phyloP scores from a whole-genome alignment of 1,140 invertebrate genomes.

The Aphelenchoides avenae region DNA sequence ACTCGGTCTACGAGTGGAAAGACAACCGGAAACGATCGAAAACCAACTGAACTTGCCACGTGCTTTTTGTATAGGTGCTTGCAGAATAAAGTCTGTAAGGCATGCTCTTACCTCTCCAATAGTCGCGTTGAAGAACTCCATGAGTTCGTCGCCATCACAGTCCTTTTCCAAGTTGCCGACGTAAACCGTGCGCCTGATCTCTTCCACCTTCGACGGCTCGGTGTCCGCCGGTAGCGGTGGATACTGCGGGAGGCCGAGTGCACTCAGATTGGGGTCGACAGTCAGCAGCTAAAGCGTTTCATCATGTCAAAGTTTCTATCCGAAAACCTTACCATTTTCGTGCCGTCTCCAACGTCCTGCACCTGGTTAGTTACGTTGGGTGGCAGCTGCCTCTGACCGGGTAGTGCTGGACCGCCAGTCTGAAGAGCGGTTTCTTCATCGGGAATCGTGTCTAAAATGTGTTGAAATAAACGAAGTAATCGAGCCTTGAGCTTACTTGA shows the following conservation, averaged over 20 bases:
- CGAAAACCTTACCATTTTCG: conserved; percentile 36
- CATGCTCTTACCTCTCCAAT: conserved; percentile 52
- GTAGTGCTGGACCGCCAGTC: conserved; percentile 76
- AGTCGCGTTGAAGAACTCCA: conserved; percentile 54
- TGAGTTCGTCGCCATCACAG: conserved; percentile 46
- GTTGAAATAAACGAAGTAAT: conserved; percentile 15
- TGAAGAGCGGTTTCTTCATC: conserved; percentile 88
- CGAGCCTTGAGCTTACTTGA: conserved; percentile 61
- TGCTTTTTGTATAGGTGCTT: not conserved
- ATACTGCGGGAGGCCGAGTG: conserved; percentile 80
- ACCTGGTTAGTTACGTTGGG: conserved; percentile 75
- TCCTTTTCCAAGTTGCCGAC: conserved; percentile 67
- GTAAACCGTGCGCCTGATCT: conserved; percentile 83
- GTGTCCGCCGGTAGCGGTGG: conserved; percentile 83
- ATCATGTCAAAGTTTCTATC: conserved; percentile 1
- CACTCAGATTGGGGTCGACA: conserved; percentile 79
- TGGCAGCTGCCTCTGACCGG: conserved; percentile 71
- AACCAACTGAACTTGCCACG: not conserved
- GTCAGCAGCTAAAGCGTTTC: conserved; percentile 69
- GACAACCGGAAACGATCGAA: not conserved
- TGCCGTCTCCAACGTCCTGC: conserved; percentile 48
- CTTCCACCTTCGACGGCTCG: conserved; percentile 86
- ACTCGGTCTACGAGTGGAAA: not conserved
- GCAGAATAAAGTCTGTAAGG: not conserved
- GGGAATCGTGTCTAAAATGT: conserved; percentile 74